phyloP scores from a whole-genome alignment of 2,888 invertebrate genomes.

The Syrphus vitripennis region DNA sequence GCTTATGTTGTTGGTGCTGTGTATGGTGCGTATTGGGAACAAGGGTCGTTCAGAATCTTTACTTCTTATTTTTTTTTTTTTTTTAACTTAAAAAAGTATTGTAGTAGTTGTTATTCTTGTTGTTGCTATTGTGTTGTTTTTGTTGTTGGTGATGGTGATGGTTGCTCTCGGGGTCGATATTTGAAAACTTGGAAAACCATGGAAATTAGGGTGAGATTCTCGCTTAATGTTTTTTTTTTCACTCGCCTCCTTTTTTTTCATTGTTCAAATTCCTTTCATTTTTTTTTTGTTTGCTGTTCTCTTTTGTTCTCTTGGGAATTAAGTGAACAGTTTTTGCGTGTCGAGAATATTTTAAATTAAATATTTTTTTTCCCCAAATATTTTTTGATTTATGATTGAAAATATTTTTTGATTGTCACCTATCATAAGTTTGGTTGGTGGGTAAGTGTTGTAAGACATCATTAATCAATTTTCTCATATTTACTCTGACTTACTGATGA shows the following conservation, averaged over 20 bases:
- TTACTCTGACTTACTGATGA: neutral
- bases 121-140: neutral
- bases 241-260: constrained; percentile 19
- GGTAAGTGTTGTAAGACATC: constrained; percentile 1
- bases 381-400: constrained; percentile 60
- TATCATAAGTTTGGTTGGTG: constrained; percentile 44
- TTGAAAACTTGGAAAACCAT: constrained; percentile 61
- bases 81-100: neutral
- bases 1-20: constrained; percentile 51
- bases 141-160: neutral
- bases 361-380: neutral
- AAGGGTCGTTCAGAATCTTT: constrained; percentile 46
- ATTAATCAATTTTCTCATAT: constrained; percentile 53
- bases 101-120: neutral
- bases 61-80: constrained; percentile 31
- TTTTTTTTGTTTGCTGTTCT: neutral
- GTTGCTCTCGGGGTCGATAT: constrained; percentile 68
- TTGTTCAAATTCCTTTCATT: constrained; percentile 14
- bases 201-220: constrained; percentile 66
- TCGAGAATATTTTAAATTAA: constrained; percentile 47
- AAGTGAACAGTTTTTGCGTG: constrained; percentile 60
- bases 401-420: constrained; percentile 62
- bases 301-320: constrained; percentile 54
- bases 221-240: constrained; percentile 32
- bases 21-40: constrained; percentile 63